Conservation (phyloP, 2,888 invertebrate species). For the Tachystola acroxantha region DNA sequence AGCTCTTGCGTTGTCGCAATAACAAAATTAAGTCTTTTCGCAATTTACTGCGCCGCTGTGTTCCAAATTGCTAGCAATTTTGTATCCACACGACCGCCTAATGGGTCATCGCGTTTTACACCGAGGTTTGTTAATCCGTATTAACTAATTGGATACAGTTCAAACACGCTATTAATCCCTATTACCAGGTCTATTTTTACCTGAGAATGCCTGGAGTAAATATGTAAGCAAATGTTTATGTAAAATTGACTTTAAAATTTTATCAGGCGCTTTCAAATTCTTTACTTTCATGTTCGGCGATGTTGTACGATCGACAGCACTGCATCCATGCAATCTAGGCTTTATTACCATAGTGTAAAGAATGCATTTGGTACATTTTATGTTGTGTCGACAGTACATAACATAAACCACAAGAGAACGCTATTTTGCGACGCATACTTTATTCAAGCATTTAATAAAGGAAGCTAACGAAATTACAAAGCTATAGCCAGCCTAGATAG, state of each 20-base stretch:
- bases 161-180: background rate
- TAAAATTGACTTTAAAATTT: background rate
- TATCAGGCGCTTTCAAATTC: background rate
- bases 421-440: too few relatives aligned
- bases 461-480: too few relatives aligned
- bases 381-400: too few relatives aligned
- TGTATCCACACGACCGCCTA: slow-evolving; percentile 8
- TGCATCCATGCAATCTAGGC: too few relatives aligned
- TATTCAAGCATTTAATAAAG: too few relatives aligned
- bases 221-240: slow-evolving; percentile 2
- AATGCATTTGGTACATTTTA: too few relatives aligned
- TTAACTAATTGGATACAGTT: slow-evolving; percentile 5
- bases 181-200: background rate
- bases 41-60: slow-evolving; percentile 26
- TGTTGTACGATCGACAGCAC: too few relatives aligned
- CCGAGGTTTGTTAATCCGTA: slow-evolving; percentile 5
- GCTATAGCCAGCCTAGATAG: too few relatives aligned
- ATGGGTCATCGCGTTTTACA: slow-evolving; percentile 5
- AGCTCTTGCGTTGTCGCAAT: slow-evolving; percentile 14
- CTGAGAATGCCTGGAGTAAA: background rate
- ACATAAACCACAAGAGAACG: too few relatives aligned
- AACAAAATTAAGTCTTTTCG: slow-evolving; percentile 28
- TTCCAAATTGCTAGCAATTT: slow-evolving; percentile 22
- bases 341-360: too few relatives aligned
- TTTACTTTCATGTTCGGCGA: too few relatives aligned